Conservation (phyloP, 2,888 invertebrate species). For the Pristionchus japonicus region DNA sequence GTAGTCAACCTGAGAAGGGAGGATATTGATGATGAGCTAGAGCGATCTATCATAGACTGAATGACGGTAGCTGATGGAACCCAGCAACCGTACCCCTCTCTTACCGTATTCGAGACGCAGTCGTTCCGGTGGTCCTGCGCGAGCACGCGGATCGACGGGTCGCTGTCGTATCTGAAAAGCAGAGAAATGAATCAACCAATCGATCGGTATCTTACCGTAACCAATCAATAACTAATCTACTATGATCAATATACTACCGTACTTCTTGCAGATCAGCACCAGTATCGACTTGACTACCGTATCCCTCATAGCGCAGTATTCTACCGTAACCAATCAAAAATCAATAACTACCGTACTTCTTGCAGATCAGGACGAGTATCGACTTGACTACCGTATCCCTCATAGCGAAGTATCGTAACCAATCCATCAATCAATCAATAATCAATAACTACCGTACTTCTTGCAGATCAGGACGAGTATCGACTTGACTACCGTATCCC, state of each 20-base stretch:
- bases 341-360: neutral
- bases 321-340: neutral
- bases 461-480: constrained; percentile 68
- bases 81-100: constrained; percentile 52
- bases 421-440: neutral
- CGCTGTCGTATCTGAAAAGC: neutral
- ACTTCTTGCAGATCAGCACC: constrained; percentile 69
- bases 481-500: constrained; percentile 66
- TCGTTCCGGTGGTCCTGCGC: constrained; percentile 77
- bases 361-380: neutral
- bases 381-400: neutral
- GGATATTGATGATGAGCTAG: no score
- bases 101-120: constrained; percentile 75
- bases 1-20: no score
- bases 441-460: constrained; percentile 53
- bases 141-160: constrained; percentile 72
- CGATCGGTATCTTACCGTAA: neutral
- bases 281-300: constrained; percentile 66
- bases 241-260: neutral
- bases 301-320: no score
- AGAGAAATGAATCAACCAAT: neutral
- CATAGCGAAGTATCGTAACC: no score
- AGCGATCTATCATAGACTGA: no score
- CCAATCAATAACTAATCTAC: neutral
- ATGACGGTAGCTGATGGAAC: no score